Evolutionary conservation across 2,113 vertebrate species (phyloP).

Genomic region (Thunnus thynnus): DNA sequence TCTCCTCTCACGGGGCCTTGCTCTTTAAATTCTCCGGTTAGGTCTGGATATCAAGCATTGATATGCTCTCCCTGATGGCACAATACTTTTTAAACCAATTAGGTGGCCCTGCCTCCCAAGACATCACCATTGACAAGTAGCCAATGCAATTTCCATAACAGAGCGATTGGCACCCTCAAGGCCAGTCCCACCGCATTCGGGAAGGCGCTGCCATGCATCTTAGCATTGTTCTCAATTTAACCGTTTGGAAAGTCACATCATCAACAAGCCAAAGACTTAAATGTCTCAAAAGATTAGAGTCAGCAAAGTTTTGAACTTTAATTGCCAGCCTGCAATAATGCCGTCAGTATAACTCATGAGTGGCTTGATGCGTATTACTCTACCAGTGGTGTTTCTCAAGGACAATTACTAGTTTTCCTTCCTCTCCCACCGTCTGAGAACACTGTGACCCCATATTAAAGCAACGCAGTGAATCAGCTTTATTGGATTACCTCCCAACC

Average conservation of each 20-base stretch:
- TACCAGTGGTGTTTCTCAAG: slow-evolving; percentile 65
- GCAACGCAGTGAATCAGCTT: slow-evolving; percentile 77
- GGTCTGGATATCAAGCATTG: slow-evolving; percentile 43
- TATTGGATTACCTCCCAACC: slow-evolving; percentile 76
- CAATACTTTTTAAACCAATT: slow-evolving; percentile 77
- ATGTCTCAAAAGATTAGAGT: slow-evolving; percentile 51
- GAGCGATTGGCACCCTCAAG: slow-evolving; percentile 67
- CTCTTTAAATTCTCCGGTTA: slow-evolving; percentile 42
- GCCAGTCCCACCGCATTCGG: slow-evolving; percentile 34
- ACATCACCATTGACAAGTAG: slow-evolving; percentile 71
- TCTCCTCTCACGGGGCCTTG: slow-evolving; percentile 12
- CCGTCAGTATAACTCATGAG: slow-evolving; percentile 54
- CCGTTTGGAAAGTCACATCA: slow-evolving; percentile 61
- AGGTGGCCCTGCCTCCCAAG: slow-evolving; percentile 62
- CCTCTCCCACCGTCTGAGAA: slow-evolving; percentile 45
- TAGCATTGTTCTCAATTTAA: slow-evolving; percentile 45
- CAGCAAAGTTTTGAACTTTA: slow-evolving; percentile 59
- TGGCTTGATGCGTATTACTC: slow-evolving; percentile 41
- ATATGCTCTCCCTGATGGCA: slow-evolving; percentile 56
- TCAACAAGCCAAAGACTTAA: slow-evolving; percentile 51
- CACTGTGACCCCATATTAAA: slow-evolving; percentile 61
- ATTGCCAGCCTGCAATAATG: slow-evolving; percentile 44
- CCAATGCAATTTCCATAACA: slow-evolving; percentile 78
- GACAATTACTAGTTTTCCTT: slow-evolving; percentile 68
- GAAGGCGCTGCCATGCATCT: slow-evolving; percentile 52